A percentile compares a stretch with the other conserved stretches of the same genome.
phyloP scores from a whole-genome alignment of 2,888 invertebrate species.

The Metacarcinus magister region DNA sequence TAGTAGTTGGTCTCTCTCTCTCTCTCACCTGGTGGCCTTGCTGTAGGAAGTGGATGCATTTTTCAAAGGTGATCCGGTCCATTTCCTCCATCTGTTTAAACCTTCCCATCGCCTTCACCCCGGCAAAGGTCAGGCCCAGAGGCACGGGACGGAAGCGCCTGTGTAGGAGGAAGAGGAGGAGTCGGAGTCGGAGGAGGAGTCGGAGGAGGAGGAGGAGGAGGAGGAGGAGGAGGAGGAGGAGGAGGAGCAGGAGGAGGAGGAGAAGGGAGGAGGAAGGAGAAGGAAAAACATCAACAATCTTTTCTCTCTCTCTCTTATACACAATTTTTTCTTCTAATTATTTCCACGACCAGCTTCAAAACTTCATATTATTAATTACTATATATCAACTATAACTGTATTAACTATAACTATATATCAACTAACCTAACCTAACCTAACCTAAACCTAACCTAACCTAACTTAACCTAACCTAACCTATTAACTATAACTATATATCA shows the following conservation, averaged over 20 bases:
- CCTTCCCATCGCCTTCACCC: constrained; percentile 89
- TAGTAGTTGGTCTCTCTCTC: not conserved
- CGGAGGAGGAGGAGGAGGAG: not conserved
- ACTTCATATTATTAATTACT: too few relatives aligned
- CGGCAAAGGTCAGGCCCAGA: constrained; percentile 94
- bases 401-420: too few relatives aligned
- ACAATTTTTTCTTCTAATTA: too few relatives aligned
- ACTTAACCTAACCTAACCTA: too few relatives aligned
- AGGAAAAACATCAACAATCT: not conserved
- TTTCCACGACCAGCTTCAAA: too few relatives aligned
- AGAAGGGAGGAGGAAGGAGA: too few relatives aligned
- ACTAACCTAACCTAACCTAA: too few relatives aligned
- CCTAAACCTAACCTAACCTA: too few relatives aligned
- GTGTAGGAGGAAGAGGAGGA: constrained; percentile 3
- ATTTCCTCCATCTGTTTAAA: constrained; percentile 90
- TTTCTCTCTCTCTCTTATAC: not conserved
- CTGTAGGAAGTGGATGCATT: constrained; percentile 93
- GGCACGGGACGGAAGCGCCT: constrained; percentile 97
- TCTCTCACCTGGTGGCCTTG: constrained; percentile 92
- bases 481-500: too few relatives aligned
- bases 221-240: not conserved
- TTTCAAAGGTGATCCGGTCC: constrained; percentile 97
- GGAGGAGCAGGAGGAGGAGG: not conserved
- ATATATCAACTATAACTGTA: too few relatives aligned
- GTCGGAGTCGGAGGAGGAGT: not conserved